Evolutionary conservation across 1,140 invertebrate species (phyloP).

Genomic region (Drosophila gunungcola): DNA sequence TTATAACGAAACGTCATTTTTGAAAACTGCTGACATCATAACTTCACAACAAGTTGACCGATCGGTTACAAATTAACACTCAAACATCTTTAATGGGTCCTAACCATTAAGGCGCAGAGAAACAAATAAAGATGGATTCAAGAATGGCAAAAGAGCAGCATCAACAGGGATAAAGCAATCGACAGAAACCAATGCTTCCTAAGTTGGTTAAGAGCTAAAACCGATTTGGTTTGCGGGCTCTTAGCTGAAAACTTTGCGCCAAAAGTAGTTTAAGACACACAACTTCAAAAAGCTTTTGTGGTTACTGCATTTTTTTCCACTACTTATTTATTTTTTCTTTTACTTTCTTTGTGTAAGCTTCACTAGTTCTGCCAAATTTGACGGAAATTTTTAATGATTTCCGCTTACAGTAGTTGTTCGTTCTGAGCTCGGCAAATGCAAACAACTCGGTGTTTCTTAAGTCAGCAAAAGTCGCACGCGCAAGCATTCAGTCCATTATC

Average conservation of each 20-base stretch:
- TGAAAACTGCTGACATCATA: too few species aligned
- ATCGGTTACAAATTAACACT: too few species aligned
- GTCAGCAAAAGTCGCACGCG: conserved; percentile 62
- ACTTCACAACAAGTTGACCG: too few species aligned
- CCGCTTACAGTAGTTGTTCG: conserved; percentile 37
- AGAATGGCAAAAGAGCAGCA: conserved; percentile 45
- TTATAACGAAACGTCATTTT: too few species aligned
- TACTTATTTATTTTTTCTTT: conserved; percentile 20
- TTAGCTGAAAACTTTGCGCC: conserved; percentile 35
- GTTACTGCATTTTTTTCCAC: conserved; percentile 60
- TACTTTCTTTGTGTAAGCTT: conserved; percentile 9
- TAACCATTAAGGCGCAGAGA: too few species aligned
- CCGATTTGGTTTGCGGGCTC: conserved; percentile 49
- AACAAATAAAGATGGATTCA: conserved; percentile 1
- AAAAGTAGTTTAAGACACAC: conserved; percentile 7
- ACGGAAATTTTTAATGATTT: conserved; percentile 79
- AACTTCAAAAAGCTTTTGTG: conserved; percentile 67
- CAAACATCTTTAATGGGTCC: too few species aligned
- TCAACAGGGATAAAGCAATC: conserved; percentile 22
- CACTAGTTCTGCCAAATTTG: conserved; percentile 55
- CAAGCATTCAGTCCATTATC: conserved; percentile 51
- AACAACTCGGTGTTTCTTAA: conserved; percentile 57
- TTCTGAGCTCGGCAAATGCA: conserved; percentile 43
- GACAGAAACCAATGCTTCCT: conserved; percentile 34
- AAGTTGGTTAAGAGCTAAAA: conserved; percentile 66